phyloP scores from a whole-genome alignment of 1,140 invertebrate genomes.

The Zaprionus capensis region DNA sequence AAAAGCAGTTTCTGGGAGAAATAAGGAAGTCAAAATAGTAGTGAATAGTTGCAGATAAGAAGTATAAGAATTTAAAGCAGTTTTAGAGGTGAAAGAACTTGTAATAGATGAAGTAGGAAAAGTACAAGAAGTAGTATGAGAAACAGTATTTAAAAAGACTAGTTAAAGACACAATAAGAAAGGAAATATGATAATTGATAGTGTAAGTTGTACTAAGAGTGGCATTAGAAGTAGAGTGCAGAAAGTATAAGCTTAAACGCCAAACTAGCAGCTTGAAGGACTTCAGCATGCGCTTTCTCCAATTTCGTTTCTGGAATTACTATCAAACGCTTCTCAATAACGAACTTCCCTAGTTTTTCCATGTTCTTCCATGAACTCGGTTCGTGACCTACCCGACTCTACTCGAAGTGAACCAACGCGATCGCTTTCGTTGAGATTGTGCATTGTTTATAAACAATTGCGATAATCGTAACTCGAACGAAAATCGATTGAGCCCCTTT shows the following conservation, averaged over 20 bases:
- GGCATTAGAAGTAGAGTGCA: too few species aligned
- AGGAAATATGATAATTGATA: too few species aligned
- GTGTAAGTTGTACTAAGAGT: too few species aligned
- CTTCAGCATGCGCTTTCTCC: neutral
- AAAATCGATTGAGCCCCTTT: neutral
- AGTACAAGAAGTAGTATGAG: too few species aligned
- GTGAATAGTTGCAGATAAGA: too few species aligned
- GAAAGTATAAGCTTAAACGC: too few species aligned
- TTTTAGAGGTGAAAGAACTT: neutral
- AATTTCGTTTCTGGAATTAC: neutral
- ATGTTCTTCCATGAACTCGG: conserved; percentile 14
- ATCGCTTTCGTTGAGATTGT: conserved; percentile 25
- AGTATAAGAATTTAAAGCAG: too few species aligned
- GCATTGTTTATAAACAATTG: conserved; percentile 75
- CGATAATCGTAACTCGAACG: conserved; percentile 20
- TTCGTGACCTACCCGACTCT: conserved; percentile 43
- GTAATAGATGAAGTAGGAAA: too few species aligned
- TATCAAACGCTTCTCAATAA: conserved; percentile 8
- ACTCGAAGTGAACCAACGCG: conserved; percentile 19
- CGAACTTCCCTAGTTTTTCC: neutral
- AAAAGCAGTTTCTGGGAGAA: neutral
- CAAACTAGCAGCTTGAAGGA: too few species aligned
- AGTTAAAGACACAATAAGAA: too few species aligned
- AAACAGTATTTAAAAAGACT: too few species aligned
- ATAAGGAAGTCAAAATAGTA: neutral